Evolutionary conservation across 2,113 vertebrate species (phyloP), one percentile per base, ranked within the genome.

Genomic region (Riparia riparia): DNA sequence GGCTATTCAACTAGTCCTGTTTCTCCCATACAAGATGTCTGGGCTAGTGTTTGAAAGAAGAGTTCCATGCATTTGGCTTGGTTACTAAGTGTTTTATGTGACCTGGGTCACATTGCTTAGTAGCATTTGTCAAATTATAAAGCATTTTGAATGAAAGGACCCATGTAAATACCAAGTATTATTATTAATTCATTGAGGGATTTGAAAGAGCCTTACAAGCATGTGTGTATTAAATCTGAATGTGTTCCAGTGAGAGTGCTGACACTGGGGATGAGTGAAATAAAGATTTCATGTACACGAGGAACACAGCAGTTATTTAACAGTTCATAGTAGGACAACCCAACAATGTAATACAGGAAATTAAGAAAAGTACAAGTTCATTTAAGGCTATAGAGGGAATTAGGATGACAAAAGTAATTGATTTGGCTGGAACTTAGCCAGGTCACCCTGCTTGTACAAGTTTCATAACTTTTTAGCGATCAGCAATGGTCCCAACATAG

Each of bases 91-190:
- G 80, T 63, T 74, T 72, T 92, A 17, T 63, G 31, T 87, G 86
- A 85, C 60, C 84, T 81, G 34, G n/a, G 82, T 91, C 73, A 77
- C 82, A 57, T 91, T 78, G 39, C 68, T 61, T 65, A 79, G 69
- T 72, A 69, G 47, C 21, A 68, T 81, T 95, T 89, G 51, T 78
- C 88, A 94, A 95, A 94, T 95, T 93, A 92, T 71, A 90, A 96
- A 93, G 76, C 76, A 45, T 93, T 92, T 95, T 74, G 51, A 89
- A 71, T 87, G 25, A 91, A 96, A 89, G 92, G 37, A 84, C 41
- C 56, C 22, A 42, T 82, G 57, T 80, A 92, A 96, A 90, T 95
- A 49, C 51, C 84, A 51, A 77, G 79, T 28, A 53, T 93, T 95
- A 89, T 86, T 96, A 69, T 95, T 90, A 92, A 76, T 90, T 93